phyloP scores from a whole-genome alignment of 2,888 invertebrate species.

The Petrolisthes cinctipes region DNA sequence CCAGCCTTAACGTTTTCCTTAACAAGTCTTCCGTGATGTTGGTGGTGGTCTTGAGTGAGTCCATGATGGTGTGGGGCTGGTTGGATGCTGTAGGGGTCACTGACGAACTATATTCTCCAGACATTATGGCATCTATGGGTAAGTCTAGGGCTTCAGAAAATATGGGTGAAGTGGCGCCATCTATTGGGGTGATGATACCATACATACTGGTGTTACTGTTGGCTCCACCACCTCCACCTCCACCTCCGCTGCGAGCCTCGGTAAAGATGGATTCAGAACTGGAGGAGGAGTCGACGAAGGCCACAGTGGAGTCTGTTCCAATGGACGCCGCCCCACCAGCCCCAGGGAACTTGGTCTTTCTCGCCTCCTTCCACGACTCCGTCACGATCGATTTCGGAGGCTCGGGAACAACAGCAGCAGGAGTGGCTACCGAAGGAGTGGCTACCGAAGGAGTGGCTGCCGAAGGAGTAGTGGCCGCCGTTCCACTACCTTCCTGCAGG shows the following conservation, averaged over 20 bases:
- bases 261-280: slow-evolving; percentile 59
- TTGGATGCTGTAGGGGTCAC: slow-evolving; percentile 29
- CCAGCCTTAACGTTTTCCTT: slow-evolving; percentile 29
- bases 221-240: background rate
- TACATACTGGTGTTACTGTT: slow-evolving; percentile 15
- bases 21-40: slow-evolving; percentile 20
- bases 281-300: slow-evolving; percentile 56
- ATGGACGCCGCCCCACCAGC: background rate
- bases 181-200: slow-evolving; percentile 34
- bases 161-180: slow-evolving; percentile 41
- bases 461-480: slow-evolving; percentile 11
- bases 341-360: slow-evolving; percentile 24
- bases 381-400: slow-evolving; percentile 42
- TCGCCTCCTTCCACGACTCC: slow-evolving; percentile 57
- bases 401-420: background rate
- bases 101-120: slow-evolving; percentile 44
- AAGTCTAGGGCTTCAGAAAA: slow-evolving; percentile 46
- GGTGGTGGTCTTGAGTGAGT: slow-evolving; percentile 30
- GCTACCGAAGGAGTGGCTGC: background rate
- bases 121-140: slow-evolving; percentile 53
- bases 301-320: slow-evolving; percentile 17
- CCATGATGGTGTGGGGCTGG: slow-evolving; percentile 25
- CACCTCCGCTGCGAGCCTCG: slow-evolving; percentile 49
- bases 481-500: slow-evolving; percentile 25
- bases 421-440: background rate